Conservation (phyloP, 2,113 vertebrate species). For the Patagioenas fasciata region DNA sequence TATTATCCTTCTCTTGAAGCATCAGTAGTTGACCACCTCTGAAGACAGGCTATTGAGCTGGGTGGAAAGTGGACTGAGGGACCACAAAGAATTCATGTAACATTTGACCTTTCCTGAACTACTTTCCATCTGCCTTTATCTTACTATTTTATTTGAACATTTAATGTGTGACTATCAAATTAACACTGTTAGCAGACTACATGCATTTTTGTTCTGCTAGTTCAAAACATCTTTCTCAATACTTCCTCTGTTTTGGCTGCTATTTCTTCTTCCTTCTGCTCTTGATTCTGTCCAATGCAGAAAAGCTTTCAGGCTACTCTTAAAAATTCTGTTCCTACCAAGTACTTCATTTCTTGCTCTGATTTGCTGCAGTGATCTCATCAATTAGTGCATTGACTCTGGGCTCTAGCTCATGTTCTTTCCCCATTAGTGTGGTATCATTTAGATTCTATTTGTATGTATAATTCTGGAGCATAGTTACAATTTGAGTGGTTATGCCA, state of each 20-base stretch:
- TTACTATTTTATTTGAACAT: not conserved
- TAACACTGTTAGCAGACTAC: not conserved
- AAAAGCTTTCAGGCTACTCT: not conserved
- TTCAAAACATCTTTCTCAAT: not conserved
- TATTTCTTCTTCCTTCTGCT: not conserved
- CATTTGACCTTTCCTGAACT: not conserved
- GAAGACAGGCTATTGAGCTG: not conserved
- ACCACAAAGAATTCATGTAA: not conserved
- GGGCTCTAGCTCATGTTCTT: not conserved
- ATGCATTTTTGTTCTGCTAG: not conserved
- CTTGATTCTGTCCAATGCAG: not conserved
- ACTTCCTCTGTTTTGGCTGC: not conserved
- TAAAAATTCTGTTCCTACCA: not conserved
- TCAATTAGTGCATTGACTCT: not conserved
- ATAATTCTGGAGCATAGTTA: not conserved
- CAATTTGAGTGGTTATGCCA: not conserved
- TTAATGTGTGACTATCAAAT: not conserved
- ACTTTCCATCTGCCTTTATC: not conserved
- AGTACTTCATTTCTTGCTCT: not conserved
- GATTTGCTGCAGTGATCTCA: not conserved
- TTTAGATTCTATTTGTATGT: not conserved
- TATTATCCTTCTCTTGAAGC: not conserved
- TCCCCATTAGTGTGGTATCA: not conserved
- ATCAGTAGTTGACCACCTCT: not conserved
- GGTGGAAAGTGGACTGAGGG: not conserved